Percentiles rank a stretch among this genome's conserved stretches.
phyloP scores from a whole-genome alignment of 2,797 vertebrate species.

The Darevskia nairensis region DNA sequence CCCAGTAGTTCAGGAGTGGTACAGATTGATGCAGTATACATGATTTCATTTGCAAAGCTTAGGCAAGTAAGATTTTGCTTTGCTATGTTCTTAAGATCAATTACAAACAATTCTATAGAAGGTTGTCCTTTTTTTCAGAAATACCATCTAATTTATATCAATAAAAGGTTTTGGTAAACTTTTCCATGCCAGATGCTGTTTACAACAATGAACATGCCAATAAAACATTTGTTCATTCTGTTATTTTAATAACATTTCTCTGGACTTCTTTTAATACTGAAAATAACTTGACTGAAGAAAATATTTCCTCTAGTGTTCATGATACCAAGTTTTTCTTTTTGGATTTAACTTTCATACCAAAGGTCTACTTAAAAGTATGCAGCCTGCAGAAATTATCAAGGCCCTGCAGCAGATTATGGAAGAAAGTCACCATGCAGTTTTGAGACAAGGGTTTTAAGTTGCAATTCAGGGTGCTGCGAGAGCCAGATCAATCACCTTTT shows the following conservation, averaged over 20 bases:
- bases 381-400: too few species aligned
- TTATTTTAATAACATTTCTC: conserved; percentile 76
- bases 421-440: not conserved
- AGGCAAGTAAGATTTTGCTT: conserved; percentile 75
- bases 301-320: not conserved
- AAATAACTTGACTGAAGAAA: conserved; percentile 43
- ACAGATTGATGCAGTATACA: conserved; percentile 68
- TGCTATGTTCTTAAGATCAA: conserved; percentile 72
- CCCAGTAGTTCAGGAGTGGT: conserved; percentile 69
- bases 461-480: too few species aligned
- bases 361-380: not conserved
- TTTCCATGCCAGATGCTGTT: conserved; percentile 93
- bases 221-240: conserved; percentile 86
- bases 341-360: not conserved
- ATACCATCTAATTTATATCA: conserved; percentile 83
- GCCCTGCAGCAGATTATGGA: not conserved
- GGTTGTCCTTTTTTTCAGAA: conserved; percentile 68
- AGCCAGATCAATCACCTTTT: not conserved
- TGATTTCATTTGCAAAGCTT: conserved; percentile 76
- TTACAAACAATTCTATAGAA: conserved; percentile 73
- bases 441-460: not conserved
- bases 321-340: not conserved
- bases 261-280: conserved; percentile 59
- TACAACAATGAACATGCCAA: conserved; percentile 96
- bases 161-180: conserved; percentile 84